Base-by-base conservation (phyloP, 1,140 invertebrate genomes). In the Lysiphlebus fabarum region DNA sequence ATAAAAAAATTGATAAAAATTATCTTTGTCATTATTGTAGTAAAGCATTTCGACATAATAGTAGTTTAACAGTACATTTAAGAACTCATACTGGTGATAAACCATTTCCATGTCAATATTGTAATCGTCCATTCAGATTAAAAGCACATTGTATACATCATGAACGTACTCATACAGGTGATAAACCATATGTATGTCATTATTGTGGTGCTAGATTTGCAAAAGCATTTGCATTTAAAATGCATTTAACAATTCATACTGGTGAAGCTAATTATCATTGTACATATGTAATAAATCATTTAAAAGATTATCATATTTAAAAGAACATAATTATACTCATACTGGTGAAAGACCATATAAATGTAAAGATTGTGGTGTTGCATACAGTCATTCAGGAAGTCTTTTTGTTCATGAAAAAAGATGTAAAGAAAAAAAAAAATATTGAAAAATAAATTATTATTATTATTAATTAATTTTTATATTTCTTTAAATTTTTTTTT, bases 281-380 rank as follows among this genome's bases (percentile, higher is more conserved):
- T 38, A 76, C 74, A 61, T 74, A 7, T 84, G 82, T 40, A 81
- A 78, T n/a, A 83, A 83, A 69, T 77, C 80, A 0, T 84, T 83
- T 34, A 76, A 80, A 8, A 72, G 82, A 62, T 63, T 81, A 0
- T 82, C 82, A 34, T 82, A 82, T 63, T 64, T 84, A 1, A 82
- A 83, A 41, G 82, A 83, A 44, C 83, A 84, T 10, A 73, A 76
- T 62, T 75, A 83, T 8, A 83, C 79, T 0, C 86, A 94, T 66
- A 93, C 91, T 0, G 92, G 88, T 0, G 87, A 90, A 63, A 87
- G 86, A 65, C 89, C 88, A 0, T 91, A 87, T 59, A 82, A 85
- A 1, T 93, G 90, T 68, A 82, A 85, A 56, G 82, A 86, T 42
- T 89, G 87, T 66, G 84, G 87, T 2, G 77, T 74, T 0, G 74